Conservation (phyloP, 2,888 invertebrate genomes). For the Aleiodes testaceus region DNA sequence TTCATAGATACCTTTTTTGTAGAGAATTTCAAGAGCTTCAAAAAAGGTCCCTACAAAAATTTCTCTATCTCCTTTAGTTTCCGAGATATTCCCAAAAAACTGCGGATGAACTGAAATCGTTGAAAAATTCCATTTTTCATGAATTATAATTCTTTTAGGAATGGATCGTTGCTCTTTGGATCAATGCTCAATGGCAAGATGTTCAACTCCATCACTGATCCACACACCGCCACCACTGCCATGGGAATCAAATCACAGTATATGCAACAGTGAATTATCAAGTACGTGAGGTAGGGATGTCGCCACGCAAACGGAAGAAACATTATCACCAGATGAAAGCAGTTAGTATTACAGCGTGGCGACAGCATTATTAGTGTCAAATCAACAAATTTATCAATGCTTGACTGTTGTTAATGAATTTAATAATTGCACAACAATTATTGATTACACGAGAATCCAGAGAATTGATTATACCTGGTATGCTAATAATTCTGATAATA, state of each 20-base stretch:
- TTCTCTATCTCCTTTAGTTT: too few species aligned
- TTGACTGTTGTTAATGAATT: conserved; percentile 5
- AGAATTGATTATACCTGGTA: conserved; percentile 3
- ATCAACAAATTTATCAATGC: conserved; percentile 14
- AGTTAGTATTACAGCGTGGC: conserved; percentile 71
- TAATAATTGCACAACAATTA: neutral
- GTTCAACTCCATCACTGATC: conserved; percentile 67
- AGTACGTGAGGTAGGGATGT: conserved; percentile 69
- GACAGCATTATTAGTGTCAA: conserved; percentile 53
- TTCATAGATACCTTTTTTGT: too few species aligned
- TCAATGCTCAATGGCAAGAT: conserved; percentile 68
- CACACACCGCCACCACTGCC: conserved; percentile 67
- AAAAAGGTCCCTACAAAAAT: too few species aligned
- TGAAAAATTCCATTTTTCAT: too few species aligned
- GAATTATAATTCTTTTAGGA: conserved; percentile 54
- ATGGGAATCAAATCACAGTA: conserved; percentile 66
- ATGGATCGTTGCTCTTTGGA: conserved; percentile 69
- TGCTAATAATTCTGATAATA: neutral
- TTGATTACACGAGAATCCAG: neutral
- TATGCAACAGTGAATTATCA: conserved; percentile 58
- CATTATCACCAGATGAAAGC: conserved; percentile 62
- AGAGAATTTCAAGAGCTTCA: too few species aligned
- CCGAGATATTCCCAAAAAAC: too few species aligned
- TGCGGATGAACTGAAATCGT: too few species aligned
- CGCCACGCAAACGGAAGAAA: conserved; percentile 71